phyloP scores from a whole-genome alignment of 2,888 invertebrate genomes.

The Dinocampus coccinellae region DNA sequence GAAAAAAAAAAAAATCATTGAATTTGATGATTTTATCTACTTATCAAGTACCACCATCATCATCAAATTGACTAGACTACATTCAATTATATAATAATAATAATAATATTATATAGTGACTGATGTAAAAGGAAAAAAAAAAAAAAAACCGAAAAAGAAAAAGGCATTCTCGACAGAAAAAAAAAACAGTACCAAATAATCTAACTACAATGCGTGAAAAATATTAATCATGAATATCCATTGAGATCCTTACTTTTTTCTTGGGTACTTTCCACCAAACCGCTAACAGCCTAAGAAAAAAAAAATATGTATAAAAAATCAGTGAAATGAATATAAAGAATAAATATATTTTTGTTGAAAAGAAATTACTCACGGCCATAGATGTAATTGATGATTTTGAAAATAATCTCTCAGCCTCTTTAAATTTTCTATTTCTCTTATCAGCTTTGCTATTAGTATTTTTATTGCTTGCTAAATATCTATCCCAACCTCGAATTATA shows the following conservation, averaged over 20 bases:
- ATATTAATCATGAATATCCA: conserved; percentile 63
- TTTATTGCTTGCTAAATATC: conserved; percentile 94
- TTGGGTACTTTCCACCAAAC: conserved; percentile 81
- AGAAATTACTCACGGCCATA: conserved; percentile 83
- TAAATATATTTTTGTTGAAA: background rate
- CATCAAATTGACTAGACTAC: conserved; percentile 8
- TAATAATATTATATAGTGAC: background rate
- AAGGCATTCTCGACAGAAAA: conserved; percentile 47
- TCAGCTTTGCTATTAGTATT: conserved; percentile 95
- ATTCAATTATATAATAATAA: background rate
- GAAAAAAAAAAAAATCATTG: background rate
- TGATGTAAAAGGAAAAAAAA: conserved; percentile 40
- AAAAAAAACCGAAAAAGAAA: conserved; percentile 45
- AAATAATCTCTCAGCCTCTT: conserved; percentile 89
- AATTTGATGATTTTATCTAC: background rate
- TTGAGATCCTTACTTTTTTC: conserved; percentile 80
- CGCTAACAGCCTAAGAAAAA: conserved; percentile 82
- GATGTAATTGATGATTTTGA: conserved; percentile 96
- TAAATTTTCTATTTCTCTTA: conserved; percentile 95
- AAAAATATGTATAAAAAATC: conserved; percentile 46
- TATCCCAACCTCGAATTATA: conserved; percentile 98
- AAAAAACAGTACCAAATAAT: conserved; percentile 49
- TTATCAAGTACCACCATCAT: background rate
- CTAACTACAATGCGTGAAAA: conserved; percentile 41
- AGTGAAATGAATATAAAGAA: background rate